A percentile compares a stretch with the other conserved stretches of the same genome.
phyloP scores from a whole-genome alignment of 2,797 vertebrate genomes.

The Buceros bicornis region DNA sequence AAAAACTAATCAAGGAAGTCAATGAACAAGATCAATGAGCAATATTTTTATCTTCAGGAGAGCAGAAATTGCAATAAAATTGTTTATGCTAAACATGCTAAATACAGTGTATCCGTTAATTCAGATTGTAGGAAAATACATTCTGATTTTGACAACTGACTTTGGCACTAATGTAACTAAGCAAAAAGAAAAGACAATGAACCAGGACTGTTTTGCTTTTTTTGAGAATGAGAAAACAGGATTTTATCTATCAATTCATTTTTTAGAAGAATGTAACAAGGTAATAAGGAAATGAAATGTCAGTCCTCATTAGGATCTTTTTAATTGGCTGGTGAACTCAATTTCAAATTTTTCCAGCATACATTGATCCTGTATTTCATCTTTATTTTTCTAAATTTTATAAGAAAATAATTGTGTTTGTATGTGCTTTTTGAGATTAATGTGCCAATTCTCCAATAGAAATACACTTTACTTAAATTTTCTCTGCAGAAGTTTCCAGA shows the following conservation, averaged over 20 bases:
- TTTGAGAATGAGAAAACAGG: constrained; percentile 70
- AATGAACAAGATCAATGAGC: not conserved
- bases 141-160: not conserved
- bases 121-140: not conserved
- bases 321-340: constrained; percentile 70
- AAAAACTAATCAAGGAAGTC: constrained; percentile 3
- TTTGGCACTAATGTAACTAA: not conserved
- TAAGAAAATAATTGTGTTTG: constrained; percentile 60
- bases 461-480: constrained; percentile 62
- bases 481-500: constrained; percentile 5
- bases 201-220: constrained; percentile 12
- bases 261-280: constrained; percentile 65
- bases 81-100: not conserved
- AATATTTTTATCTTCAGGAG: not conserved
- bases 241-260: constrained; percentile 67
- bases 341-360: constrained; percentile 70
- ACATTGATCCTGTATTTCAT: constrained; percentile 59
- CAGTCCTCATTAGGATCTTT: constrained; percentile 76
- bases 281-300: constrained; percentile 78
- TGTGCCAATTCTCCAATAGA: constrained; percentile 49
- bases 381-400: constrained; percentile 61
- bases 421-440: constrained; percentile 38
- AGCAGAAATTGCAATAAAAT: constrained; percentile 2
- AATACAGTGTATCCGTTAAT: not conserved
- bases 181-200: constrained; percentile 21